Evolutionary conservation across 2,888 invertebrate genomes (phyloP).

Genomic region (Dynastes maya): DNA sequence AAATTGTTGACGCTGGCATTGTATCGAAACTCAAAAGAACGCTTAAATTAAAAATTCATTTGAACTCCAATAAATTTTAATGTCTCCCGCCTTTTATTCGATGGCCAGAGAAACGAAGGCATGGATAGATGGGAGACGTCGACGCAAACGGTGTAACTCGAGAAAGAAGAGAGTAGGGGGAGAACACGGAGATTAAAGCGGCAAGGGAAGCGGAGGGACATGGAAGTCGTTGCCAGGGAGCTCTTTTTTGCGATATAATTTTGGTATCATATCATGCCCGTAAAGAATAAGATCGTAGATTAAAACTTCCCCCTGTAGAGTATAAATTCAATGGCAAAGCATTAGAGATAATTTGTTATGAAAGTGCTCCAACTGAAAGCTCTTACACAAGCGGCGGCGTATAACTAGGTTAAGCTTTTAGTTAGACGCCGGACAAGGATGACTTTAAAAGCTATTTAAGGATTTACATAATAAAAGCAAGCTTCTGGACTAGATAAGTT

Average conservation of each 20-base stretch:
- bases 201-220: neutral
- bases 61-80: constrained; percentile 46
- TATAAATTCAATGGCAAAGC: constrained; percentile 51
- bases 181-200: neutral
- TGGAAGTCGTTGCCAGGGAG: constrained; percentile 12
- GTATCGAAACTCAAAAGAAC: constrained; percentile 30
- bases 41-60: constrained; percentile 44
- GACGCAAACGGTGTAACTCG: neutral
- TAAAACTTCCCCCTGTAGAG: constrained; percentile 45
- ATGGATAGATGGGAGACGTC: neutral
- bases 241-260: constrained; percentile 48
- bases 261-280: constrained; percentile 48
- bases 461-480: constrained; percentile 54
- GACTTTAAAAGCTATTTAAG: constrained; percentile 55
- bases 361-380: constrained; percentile 53
- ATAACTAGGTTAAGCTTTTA: constrained; percentile 55
- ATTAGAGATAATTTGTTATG: constrained; percentile 54
- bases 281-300: constrained; percentile 51
- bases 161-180: neutral
- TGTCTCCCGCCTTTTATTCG: constrained; percentile 29
- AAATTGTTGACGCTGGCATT: constrained; percentile 30
- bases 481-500: constrained; percentile 49
- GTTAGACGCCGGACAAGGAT: constrained; percentile 53
- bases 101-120: neutral
- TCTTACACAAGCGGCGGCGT: constrained; percentile 52